A percentile compares a stretch with the other conserved stretches of the same genome.
These are phyloP conservation scores for Caranx melampygus DNA, from an alignment of 2,113 vertebrate species.

Conservation along the genomic window DNA sequence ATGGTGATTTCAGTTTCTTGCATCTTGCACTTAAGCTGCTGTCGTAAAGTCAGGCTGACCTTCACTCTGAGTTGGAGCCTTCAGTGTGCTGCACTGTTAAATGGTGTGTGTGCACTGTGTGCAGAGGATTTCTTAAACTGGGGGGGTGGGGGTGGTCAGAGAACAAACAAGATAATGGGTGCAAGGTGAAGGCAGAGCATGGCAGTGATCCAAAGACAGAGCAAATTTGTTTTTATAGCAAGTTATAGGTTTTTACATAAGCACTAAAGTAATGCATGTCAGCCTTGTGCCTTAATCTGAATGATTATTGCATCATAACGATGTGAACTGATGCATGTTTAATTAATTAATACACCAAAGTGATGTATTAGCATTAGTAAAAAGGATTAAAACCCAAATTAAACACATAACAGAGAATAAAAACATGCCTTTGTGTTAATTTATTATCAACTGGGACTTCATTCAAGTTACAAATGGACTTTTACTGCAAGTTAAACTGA, in stretches of 20 bases:
- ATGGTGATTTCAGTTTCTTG: neutral
- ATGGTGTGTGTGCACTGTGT: constrained; percentile 3
- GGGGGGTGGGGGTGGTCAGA: neutral
- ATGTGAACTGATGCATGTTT: neutral
- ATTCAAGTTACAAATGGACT: neutral
- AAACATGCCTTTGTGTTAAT: neutral
- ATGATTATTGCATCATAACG: neutral
- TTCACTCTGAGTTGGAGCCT: constrained; percentile 10
- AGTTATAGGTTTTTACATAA: neutral
- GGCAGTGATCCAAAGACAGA: neutral
- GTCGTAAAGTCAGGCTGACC: constrained; percentile 23
- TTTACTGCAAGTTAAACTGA: neutral
- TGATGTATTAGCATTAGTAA: too few species aligned
- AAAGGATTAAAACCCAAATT: neutral
- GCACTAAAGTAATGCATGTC: neutral
- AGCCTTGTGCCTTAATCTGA: neutral
- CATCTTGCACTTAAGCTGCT: neutral
- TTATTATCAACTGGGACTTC: neutral
- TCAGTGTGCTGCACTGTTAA: neutral
- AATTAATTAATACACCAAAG: neutral
- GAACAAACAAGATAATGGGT: neutral
- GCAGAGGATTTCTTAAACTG: neutral
- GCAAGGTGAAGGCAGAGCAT: neutral
- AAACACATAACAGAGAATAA: neutral
- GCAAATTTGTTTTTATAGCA: neutral